Base-by-base conservation (phyloP, 2,888 invertebrate genomes). In the Plagodis dolabraria region DNA sequence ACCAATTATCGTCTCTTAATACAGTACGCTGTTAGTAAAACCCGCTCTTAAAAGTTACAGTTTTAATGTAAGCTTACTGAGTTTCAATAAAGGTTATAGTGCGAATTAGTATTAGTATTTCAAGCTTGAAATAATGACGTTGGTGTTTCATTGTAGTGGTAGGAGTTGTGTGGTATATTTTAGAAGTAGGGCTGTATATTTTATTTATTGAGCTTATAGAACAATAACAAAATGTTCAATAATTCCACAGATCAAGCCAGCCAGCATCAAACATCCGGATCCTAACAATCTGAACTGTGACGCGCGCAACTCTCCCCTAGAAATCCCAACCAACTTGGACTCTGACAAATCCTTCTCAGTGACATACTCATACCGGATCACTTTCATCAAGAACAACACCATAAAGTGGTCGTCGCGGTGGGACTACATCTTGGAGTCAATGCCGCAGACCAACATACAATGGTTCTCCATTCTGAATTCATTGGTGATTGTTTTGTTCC, bases 401-500 rank as follows among this genome's bases (percentile, higher is more conserved):
- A 96, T 98, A 10, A 99, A 98, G 89, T 99, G 99, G 99, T 99
- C 99, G 0, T 99, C 99, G 0, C 94, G 99, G 77, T 99, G 99
- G 99, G 99, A 99, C 88, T 99, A 99, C 86, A 99, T 99, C 66
- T 92, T 99, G 60, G 98, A 99, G 88, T 98, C 99, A 0, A 98
- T 99, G 97, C 99, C 98, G 0, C 98, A 99, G 83, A 98, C 99
- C 0, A 99, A 99, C 83, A 99, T 99, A 75, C 99, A 99, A 85
- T 99, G 99, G 99, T 99, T 99, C 86, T 99, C 98, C 68, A 99
- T 99, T 78, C 93, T 99, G 64, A 99, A 99, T 88, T 99, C 99
- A 0, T 93, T 99, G 74, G 98, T 99, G 57, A 99, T 99, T 77
- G 98, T 98, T 2, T 91, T 99, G 38, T 99, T 99, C 90, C 93